Base-by-base conservation (phyloP, 2,888 invertebrate species). In the Stictocephala bisonia region DNA sequence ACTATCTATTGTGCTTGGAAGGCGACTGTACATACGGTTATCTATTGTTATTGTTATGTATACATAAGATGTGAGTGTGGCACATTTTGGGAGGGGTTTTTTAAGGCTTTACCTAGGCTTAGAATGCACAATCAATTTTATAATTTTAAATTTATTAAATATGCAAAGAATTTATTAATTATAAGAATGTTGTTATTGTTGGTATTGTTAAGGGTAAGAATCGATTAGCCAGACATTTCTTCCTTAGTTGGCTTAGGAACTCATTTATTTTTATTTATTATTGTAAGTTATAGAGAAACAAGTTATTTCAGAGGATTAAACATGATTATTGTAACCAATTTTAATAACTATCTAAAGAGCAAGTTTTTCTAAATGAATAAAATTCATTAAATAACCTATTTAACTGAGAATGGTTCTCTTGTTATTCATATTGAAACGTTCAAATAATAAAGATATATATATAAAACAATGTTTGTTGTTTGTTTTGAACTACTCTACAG, bases 181-280 rank as follows among this genome's bases (percentile, higher is more conserved):
- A 64, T 64, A 64, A 64, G 64, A 64, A 64, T 44, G 64, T 64
- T 64, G 64, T 64, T 64, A 64, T 64, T 64, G 64, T 64, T 64
- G 64, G 64, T 64, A 64, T 64, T 64, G 64, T 64, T 64, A 64
- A 24, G 27, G 44, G 13, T 64, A 44, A 44, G 64, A 44, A 41
- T 44, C 44, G 22, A 64, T 11, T 40, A 64, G 41, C 18, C 15
- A 64, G 44, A 41, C 40, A 26, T n/a, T 44, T 3, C 3, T 60
- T 64, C 40, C 11, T 64, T 40, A 3, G 44, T 40, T 22, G 20
- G 20, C 35, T 35, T 40, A 22, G 27, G 18, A 20, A 40, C 15
- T 56, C 18, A 13, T 56, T 56, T 56, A 3, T 2, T 56, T 56
- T 56, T 56, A 29, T 1, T 3, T 60, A 35, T 15, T 20, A 13